These are phyloP conservation scores for Carduelis carduelis DNA, from an alignment of 2,797 vertebrate genomes.

Conservation along the genomic window DNA sequence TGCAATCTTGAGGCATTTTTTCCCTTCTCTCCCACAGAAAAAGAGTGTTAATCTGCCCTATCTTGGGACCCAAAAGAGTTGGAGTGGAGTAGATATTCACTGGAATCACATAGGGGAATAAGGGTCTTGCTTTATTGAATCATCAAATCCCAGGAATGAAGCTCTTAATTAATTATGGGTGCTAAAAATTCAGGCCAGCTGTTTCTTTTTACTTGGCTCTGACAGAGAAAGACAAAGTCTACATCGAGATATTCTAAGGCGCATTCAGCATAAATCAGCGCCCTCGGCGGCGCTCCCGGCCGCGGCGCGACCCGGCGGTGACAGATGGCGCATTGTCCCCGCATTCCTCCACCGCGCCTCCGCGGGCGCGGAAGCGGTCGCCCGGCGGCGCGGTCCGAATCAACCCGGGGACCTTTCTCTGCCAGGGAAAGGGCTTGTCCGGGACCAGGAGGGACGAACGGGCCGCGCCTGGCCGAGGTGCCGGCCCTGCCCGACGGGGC, in stretches of 20 bases:
- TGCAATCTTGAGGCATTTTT: constrained; percentile 72
- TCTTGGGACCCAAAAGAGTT: constrained; percentile 65
- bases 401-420: not conserved
- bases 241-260: constrained; percentile 62
- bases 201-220: constrained; percentile 72
- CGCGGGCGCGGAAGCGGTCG: not conserved
- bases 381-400: not conserved
- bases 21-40: constrained; percentile 55
- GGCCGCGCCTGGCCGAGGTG: not conserved
- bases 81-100: constrained; percentile 71
- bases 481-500: not conserved
- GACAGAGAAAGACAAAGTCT: constrained; percentile 67
- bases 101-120: constrained; percentile 74
- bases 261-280: constrained; percentile 75
- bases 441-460: not conserved
- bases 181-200: constrained; percentile 83
- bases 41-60: constrained; percentile 60
- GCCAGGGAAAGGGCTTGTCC: not conserved
- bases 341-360: constrained; percentile 55
- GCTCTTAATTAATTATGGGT: constrained; percentile 84
- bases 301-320: constrained; percentile 67
- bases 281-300: constrained; percentile 62
- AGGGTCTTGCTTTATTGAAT: constrained; percentile 80
- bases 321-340: constrained; percentile 65
- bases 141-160: constrained; percentile 80